Evolutionary conservation across 2,888 invertebrate genomes (phyloP).

Genomic region (Arenicola marina): DNA sequence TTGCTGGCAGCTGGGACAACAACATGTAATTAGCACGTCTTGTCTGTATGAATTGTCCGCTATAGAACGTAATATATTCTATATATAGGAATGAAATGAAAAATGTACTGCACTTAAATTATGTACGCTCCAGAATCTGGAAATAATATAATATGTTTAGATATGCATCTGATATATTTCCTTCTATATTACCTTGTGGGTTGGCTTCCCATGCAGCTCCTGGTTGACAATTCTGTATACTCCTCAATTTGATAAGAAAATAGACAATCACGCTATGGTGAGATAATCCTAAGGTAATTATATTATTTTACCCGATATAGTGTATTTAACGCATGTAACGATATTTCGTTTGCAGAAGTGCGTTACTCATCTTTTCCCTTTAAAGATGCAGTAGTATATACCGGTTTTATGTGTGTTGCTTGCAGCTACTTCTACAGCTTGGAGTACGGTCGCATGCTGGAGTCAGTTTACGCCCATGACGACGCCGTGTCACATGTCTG

Average conservation of each 20-base stretch:
- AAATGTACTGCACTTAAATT: neutral
- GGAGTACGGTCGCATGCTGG: slow-evolving; percentile 79
- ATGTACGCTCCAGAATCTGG: neutral
- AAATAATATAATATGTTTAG: neutral
- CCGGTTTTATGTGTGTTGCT: slow-evolving; percentile 41
- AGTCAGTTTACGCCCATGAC: slow-evolving; percentile 77
- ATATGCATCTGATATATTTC: no score
- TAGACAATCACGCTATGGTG: no score
- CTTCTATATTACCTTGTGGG: no score
- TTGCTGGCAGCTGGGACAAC: slow-evolving; percentile 83
- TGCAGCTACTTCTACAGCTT: slow-evolving; percentile 80
- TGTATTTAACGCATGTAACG: no score
- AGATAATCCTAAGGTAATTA: no score
- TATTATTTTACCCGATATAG: no score
- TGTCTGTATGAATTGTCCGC: neutral
- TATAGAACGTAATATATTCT: neutral
- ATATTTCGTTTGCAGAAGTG: no score
- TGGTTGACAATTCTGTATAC: no score
- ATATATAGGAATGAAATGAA: neutral
- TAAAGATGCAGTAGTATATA: no score
- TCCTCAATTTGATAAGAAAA: no score
- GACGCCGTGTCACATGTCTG: slow-evolving; percentile 79
- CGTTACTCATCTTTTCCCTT: no score
- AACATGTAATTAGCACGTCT: slow-evolving; percentile 70
- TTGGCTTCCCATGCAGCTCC: no score